Base-by-base conservation (phyloP, 2,113 vertebrate genomes). In the Rousettus leschenaultii region DNA sequence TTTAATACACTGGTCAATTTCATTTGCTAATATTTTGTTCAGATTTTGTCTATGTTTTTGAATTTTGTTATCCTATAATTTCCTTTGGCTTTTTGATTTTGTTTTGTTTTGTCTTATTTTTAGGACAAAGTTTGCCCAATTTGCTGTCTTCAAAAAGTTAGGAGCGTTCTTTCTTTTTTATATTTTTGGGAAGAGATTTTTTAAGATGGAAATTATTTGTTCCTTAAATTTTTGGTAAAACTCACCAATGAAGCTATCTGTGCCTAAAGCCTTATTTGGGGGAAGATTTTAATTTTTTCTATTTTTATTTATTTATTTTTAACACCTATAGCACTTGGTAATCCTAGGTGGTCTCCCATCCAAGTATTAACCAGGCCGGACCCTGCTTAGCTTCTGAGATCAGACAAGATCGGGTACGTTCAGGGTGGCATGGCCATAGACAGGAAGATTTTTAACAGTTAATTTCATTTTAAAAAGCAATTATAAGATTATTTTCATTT, bases 21-120 rank as follows among this genome's bases (percentile, higher is more conserved):
- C 82, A 59, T 73, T 82, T 84, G 79, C 43, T 91, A 30, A 89
- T 91, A 53, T 92, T 95, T 80, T 89, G 22, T 86, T 83, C 86
- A 86, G 51, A n/a, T 94, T 71, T 77, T 86, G 57, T 4, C 30
- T 71, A 22, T 73, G 61, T 83, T 92, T 89, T 51, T 77, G 33
- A 86, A 28, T 94, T 83, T 80, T 74, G 51, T 28, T 89, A 30
- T 77, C 51, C 35, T 91, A 35, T 91, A 35, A 45, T 65, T 86
- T 77, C 35, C 33, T 33, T 57, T 12, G 9, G 13, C n/a, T n/a
- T 15, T 14, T 59, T 75, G 24, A 24, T 77, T n/a, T 53, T 68
- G 6, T 65, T 57, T 92, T 79, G 26, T 85, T 73, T 70, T 66
- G 38, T 82, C 71, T 82, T 82, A 22, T 65, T 75, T 83, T 95